Percentiles rank a stretch among this genome's conserved stretches.
phyloP scores from a whole-genome alignment of 2,888 invertebrate species.

The Idaea biselata region DNA sequence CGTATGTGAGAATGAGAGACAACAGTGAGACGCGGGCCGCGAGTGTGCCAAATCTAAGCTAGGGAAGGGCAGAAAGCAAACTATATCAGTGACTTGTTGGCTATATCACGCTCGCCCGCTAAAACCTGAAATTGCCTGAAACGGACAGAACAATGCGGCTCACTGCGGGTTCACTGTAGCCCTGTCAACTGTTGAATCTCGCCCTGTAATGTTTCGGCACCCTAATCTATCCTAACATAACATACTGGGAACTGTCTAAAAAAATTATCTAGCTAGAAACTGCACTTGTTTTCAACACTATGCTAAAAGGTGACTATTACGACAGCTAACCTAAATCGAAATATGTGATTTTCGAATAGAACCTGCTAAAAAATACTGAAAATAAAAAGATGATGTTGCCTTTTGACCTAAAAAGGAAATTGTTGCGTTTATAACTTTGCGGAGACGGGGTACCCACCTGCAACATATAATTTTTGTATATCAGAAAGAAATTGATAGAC shows the following conservation, averaged over 20 bases:
- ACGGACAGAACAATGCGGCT: constrained; percentile 74
- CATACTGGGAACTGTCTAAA: constrained; percentile 56
- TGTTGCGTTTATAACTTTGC: constrained; percentile 28
- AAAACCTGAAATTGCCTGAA: constrained; percentile 79
- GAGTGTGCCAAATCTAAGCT: constrained; percentile 82
- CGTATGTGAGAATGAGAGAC: constrained; percentile 81
- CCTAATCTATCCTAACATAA: constrained; percentile 35
- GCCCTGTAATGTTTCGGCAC: constrained; percentile 71
- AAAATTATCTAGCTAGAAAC: constrained; percentile 3
- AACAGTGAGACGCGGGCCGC: constrained; percentile 82
- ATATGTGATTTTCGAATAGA: background rate
- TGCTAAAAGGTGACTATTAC: constrained; percentile 6
- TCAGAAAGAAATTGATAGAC: constrained; percentile 46
- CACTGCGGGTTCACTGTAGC: constrained; percentile 74
- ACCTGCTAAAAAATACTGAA: constrained; percentile 18
- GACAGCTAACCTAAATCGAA: background rate
- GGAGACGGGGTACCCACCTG: constrained; percentile 69
- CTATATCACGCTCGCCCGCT: constrained; percentile 65
- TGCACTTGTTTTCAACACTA: background rate
- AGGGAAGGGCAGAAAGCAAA: constrained; percentile 82
- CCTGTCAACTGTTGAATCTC: constrained; percentile 81
- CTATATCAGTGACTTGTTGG: constrained; percentile 78
- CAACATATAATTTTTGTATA: constrained; percentile 68
- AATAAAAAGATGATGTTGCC: constrained; percentile 19
- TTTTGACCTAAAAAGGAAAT: constrained; percentile 32